Conservation (phyloP, 2,797 vertebrate genomes). For the Crenuchus spilurus region DNA sequence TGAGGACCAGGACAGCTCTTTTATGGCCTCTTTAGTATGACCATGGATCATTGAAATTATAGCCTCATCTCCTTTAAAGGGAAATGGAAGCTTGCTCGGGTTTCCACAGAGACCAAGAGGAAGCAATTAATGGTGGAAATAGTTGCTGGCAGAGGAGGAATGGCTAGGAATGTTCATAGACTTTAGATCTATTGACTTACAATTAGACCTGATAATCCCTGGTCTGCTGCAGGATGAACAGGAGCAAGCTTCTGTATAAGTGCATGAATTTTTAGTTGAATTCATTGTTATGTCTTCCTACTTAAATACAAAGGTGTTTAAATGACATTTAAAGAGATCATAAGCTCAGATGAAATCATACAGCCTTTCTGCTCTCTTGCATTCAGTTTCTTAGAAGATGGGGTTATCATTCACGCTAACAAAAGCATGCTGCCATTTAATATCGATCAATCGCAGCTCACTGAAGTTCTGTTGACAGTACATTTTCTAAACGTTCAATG, state of each 20-base stretch:
- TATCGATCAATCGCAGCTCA: no score
- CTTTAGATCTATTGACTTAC: conserved; percentile 19
- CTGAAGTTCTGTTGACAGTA: no score
- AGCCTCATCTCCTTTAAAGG: neutral
- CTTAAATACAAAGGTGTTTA: no score
- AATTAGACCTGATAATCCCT: conserved; percentile 24
- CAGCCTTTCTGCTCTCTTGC: accelerated
- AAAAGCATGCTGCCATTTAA: no score
- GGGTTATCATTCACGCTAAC: no score
- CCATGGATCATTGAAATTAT: conserved; percentile 11
- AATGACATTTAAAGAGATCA: no score
- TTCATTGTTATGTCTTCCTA: neutral
- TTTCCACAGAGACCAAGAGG: conserved; percentile 32
- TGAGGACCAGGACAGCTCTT: conserved; percentile 1
- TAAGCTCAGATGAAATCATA: neutral
- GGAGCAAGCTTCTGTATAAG: neutral
- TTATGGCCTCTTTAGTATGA: conserved; percentile 22
- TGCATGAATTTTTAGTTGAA: neutral
- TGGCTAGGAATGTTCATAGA: conserved; percentile 8
- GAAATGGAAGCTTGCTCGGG: conserved; percentile 22
- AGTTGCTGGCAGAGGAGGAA: conserved; percentile 7
- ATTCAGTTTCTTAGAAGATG: no score
- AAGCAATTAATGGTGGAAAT: conserved; percentile 37
- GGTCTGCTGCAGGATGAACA: neutral
- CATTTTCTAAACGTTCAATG: no score